Base-by-base conservation (phyloP, 2,888 invertebrate genomes). In the Clusia tigrina region DNA sequence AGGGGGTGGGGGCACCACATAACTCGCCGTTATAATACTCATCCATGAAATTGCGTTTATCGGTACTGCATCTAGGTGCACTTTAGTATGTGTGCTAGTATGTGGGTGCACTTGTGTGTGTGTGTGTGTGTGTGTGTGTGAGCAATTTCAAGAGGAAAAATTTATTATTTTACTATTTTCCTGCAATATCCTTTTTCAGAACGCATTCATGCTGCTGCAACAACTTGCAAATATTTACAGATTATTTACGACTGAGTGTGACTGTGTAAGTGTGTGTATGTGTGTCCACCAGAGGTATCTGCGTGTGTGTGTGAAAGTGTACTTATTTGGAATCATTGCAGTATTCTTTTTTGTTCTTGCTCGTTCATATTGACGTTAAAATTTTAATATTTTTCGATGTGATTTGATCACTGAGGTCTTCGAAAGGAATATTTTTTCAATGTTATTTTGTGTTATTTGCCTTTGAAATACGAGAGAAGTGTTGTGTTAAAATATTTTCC, bases 211-310 rank as follows among this genome's bases (percentile, higher is more conserved):
- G 48, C 48, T 48, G 48, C 5, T 18, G 48, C 48, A 20, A 20
- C 48, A 48, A 15, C n/a, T 42, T 6, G 10, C n/a, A 6, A 42
- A 15, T 42, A 42, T 42, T 42, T 55, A 53, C 62, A 42, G 58
- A 51, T 62, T 64, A 75, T 75, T 75, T 65, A 37, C 52, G 52
- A 15, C 38, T 58, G 32, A 63, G 67, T 67, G 51, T 37, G 46
- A 53, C 37, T 63, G 60, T 63, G 57, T 60, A 61, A 62, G 22
- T 64, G 57, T 67, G 52, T 51, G 42, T 61, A 23, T 60, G 55
- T 60, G 5, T 25, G 24, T 56, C 57, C 46, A 62, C 22, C 25
- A 59, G 48, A 26, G 54, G 32, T 32, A 12, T 32, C 6, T 32
- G 32, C 12, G 32, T 32, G 32, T 42, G 42, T n/a, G n/a, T 42